Conservation (phyloP, 2,888 invertebrate genomes). For the Tachina lurida region DNA sequence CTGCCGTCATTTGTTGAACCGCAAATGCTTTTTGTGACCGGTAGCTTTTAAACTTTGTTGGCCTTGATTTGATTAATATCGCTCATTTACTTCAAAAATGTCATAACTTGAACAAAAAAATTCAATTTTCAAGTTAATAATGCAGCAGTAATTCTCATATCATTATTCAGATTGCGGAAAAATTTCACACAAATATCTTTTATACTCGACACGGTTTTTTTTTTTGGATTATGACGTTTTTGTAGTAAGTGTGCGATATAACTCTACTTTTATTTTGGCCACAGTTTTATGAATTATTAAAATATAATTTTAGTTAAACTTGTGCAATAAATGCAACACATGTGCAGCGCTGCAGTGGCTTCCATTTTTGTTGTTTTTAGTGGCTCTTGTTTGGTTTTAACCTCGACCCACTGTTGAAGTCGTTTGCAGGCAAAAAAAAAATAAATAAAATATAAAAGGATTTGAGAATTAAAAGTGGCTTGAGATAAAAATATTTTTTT, state of each 20-base stretch:
- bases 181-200: no score
- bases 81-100: no score
- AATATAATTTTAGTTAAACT: not conserved
- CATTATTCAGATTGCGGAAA: no score
- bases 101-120: no score
- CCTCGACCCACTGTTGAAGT: constrained; percentile 23
- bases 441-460: not conserved
- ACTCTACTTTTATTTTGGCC: not conserved
- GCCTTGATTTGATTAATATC: constrained; percentile 25
- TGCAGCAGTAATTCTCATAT: no score
- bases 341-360: constrained; percentile 25
- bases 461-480: no score
- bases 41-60: constrained; percentile 38
- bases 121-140: no score
- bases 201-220: no score
- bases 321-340: constrained; percentile 26
- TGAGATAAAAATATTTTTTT: no score
- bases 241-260: no score
- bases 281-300: constrained; percentile 5
- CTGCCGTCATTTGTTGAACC: constrained; percentile 40
- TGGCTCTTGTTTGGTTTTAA: not conserved
- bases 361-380: constrained; percentile 11
- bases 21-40: not conserved
- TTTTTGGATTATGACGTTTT: no score
- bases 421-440: not conserved